Base-by-base conservation (phyloP, 2,888 invertebrate genomes). In the Eilema depressum region DNA sequence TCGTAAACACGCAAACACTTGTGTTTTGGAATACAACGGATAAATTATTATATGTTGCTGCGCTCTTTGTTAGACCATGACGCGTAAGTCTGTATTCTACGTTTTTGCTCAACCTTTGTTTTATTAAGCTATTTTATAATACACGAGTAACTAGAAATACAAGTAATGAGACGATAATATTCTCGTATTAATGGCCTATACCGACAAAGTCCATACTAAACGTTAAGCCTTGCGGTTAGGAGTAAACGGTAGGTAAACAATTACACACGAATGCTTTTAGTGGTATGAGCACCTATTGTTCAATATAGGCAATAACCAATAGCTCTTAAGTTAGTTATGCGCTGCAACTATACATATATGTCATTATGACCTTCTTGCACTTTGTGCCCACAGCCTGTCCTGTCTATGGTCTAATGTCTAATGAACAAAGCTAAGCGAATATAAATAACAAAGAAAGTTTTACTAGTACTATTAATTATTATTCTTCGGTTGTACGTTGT, bases 1-100 rank as follows among this genome's bases (percentile, higher is more conserved):
- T 93, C 92, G 90, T 93, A 93, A 95, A 94, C 93, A 94, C 88
- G 89, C 89, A 90, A 92, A 91, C 92, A 91, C 89, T 91, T 89
- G 88, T 89, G 89, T 92, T 92, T 93, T 88, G 82, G 88, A 91
- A 91, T 91, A 91, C 84, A 86, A 85, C 85, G 73, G 77, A 87
- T 86, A 87, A 90, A 89, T 89, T 88, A 89, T 88, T 84, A 81
- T 87, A 85, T 70, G 68, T 70, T 73, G 63, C 64, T 68, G 66
- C 60, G 63, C 59, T 80, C 63, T 74, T 61, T 76, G 71, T 65
- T 72, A 61, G 69, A 47, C 37, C 56, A 70, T 63, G 63, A 73
- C 57, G 63, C 56, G 56, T 59, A 68, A 74, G 12, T 4, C 57
- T 59, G n/a, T 56, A 25, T 66, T 63, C 53, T n/a, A 20, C n/a